Evolutionary conservation across 2,797 vertebrate species (phyloP).

Genomic region (Prionace glauca): DNA sequence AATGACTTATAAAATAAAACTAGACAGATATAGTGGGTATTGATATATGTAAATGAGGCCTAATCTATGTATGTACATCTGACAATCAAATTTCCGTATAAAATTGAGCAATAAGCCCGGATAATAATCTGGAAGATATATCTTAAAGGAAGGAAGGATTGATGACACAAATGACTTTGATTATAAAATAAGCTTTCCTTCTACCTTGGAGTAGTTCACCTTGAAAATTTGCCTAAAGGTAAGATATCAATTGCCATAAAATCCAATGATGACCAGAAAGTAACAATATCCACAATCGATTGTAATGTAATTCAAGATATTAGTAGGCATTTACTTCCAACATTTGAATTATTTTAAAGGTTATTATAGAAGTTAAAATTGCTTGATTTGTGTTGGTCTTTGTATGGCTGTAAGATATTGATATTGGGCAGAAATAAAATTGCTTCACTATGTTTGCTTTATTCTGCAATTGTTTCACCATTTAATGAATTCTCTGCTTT

Average conservation of each 20-base stretch:
- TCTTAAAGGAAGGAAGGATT: not conserved
- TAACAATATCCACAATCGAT: not conserved
- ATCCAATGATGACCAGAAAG: not conserved
- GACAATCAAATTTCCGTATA: not conserved
- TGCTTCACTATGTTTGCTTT: not conserved
- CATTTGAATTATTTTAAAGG: not conserved
- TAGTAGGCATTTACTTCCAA: not conserved
- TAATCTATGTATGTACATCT: not conserved
- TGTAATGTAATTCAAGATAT: slow-evolving; percentile 7
- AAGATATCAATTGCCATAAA: not conserved
- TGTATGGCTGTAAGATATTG: not conserved
- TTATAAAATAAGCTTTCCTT: not conserved
- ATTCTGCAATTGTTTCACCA: not conserved
- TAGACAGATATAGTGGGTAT: not conserved
- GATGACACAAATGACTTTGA: not conserved
- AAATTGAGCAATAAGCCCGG: not conserved
- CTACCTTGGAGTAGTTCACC: not conserved
- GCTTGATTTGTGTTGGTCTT: not conserved
- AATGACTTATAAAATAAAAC: not conserved
- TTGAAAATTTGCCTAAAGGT: not conserved
- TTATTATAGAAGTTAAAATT: not conserved
- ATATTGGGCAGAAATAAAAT: not conserved
- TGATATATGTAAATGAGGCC: not conserved
- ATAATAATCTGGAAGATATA: not conserved
- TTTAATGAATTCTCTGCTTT: not conserved